A percentile compares a stretch with the other conserved stretches of the same genome.
Evolutionary conservation across 1,140 invertebrate genomes (phyloP).

Genomic region (Palaemon carinicauda): DNA sequence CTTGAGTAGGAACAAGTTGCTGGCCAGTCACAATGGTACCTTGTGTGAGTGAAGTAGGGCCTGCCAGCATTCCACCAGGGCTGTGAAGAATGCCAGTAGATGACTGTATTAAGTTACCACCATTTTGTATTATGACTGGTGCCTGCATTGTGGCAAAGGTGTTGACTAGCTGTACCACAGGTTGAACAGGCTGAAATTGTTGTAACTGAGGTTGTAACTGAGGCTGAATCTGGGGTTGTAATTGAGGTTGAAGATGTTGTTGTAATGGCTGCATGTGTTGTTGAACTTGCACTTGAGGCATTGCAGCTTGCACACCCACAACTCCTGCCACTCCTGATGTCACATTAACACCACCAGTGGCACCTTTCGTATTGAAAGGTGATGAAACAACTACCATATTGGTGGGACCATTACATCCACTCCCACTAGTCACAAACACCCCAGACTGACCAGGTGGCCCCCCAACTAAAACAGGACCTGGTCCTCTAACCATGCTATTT

Average conservation of each 20-base stretch:
- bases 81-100: constrained; percentile 50
- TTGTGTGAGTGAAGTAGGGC: constrained; percentile 44
- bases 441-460: constrained; percentile 21
- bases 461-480: background rate
- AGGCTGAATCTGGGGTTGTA: constrained; percentile 45
- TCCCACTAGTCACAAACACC: constrained; percentile 48
- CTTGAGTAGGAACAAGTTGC: constrained; percentile 41
- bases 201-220: constrained; percentile 50
- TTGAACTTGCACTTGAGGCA: constrained; percentile 73
- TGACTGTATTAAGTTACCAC: constrained; percentile 68
- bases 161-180: constrained; percentile 73
- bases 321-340: constrained; percentile 68
- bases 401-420: constrained; percentile 24
- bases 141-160: constrained; percentile 72
- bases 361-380: constrained; percentile 62
- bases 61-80: constrained; percentile 50
- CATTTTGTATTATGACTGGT: constrained; percentile 77
- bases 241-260: constrained; percentile 42
- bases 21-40: constrained; percentile 47
- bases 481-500: constrained; percentile 27
- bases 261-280: constrained; percentile 64
- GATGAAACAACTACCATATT: constrained; percentile 52
- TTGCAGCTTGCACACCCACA: constrained; percentile 66
- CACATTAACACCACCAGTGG: constrained; percentile 69
- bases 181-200: constrained; percentile 61